These are phyloP conservation scores for Mythimna impura DNA, from an alignment of 2,888 invertebrate species.

Conservation along the genomic window DNA sequence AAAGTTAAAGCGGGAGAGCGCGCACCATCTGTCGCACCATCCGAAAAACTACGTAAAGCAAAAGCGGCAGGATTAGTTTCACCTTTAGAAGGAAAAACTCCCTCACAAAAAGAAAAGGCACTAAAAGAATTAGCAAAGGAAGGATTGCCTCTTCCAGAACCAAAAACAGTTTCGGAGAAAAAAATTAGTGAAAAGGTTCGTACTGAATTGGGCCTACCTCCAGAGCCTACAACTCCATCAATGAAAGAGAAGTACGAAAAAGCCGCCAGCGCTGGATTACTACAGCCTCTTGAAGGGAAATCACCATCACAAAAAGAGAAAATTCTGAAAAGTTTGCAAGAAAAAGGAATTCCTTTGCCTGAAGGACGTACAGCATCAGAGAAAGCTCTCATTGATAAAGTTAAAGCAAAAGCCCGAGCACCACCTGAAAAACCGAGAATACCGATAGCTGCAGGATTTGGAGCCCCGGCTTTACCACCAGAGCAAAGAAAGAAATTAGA, in stretches of 20 bases:
- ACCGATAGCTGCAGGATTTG: constrained; percentile 21
- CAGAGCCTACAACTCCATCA: constrained; percentile 10
- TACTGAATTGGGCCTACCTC: constrained; percentile 10
- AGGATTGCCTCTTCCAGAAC: background rate
- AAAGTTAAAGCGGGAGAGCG: constrained; percentile 37
- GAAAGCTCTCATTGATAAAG: constrained; percentile 3
- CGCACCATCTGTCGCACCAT: background rate
- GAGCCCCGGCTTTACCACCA: constrained; percentile 38
- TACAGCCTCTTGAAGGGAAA: constrained; percentile 15
- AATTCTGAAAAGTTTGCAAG: constrained; percentile 9
- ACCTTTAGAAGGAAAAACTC: constrained; percentile 3
- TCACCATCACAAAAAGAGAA: constrained; percentile 6
- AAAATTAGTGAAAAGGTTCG: constrained; percentile 7
- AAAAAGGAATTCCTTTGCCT: constrained; percentile 10
- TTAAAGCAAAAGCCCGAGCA: background rate
- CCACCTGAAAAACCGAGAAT: constrained; percentile 4
- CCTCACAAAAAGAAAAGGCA: background rate
- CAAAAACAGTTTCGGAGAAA: constrained; percentile 7
- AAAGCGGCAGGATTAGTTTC: constrained; percentile 25
- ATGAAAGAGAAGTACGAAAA: constrained; percentile 11
- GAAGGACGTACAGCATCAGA: constrained; percentile 7
- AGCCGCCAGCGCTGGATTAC: background rate
- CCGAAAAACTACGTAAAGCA: constrained; percentile 47
- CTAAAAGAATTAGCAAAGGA: background rate
- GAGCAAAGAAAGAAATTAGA: constrained; percentile 44